Base-by-base conservation (phyloP, 1,140 invertebrate species). In the Triops cancriformis region DNA sequence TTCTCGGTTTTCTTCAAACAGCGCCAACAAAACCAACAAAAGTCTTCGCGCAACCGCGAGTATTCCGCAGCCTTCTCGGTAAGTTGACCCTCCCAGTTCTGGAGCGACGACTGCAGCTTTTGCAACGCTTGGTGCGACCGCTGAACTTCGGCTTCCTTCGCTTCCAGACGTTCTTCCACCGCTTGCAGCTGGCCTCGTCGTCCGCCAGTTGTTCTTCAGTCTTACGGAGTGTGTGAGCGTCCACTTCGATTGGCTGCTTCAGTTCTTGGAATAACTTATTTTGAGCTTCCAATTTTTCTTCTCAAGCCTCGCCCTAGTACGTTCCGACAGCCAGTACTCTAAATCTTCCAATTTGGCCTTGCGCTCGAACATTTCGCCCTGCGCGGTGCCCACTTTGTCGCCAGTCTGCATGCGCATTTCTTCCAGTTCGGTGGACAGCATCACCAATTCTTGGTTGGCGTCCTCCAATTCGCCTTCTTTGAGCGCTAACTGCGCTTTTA, bases 311-410 rank as follows among this genome's bases (percentile, higher is more conserved):
- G 26, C 74, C 14, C 26, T 45, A 14, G 73, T 73, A 27, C 74
- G 73, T 11, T 27, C 72, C 14, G 12, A 26, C n/a, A 78, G 41
- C 28, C 43, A 27, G 41, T 78, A 78, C 26, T 74, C 72, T 4
- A 73, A 28, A n/a, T 78, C 77, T 37, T 45, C 27, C n/a, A 43
- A 7, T 73, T 78, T 72, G n/a, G 77, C 77, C 4, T 28, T 72
- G 5, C 74, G 72, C 14, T 78, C 43, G 26, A 78, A 78, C 2
- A 78, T 26, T 18, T 78, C 77, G 14, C 73, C 27, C 26, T 74
- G 72, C 2, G 73, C 41, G 18, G 42, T 42, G 6, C 41, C 31
- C 23, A 74, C 31, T 43, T 73, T n/a, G n/a, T 77, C 51, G 26
- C 42, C 26, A 42, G 37, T 76, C 18, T 76, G 37, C 18, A 10